A percentile compares a stretch with the other conserved stretches of the same genome.
phyloP scores from a whole-genome alignment of 1,140 invertebrate species.

The Proctacanthus coquilletti region DNA sequence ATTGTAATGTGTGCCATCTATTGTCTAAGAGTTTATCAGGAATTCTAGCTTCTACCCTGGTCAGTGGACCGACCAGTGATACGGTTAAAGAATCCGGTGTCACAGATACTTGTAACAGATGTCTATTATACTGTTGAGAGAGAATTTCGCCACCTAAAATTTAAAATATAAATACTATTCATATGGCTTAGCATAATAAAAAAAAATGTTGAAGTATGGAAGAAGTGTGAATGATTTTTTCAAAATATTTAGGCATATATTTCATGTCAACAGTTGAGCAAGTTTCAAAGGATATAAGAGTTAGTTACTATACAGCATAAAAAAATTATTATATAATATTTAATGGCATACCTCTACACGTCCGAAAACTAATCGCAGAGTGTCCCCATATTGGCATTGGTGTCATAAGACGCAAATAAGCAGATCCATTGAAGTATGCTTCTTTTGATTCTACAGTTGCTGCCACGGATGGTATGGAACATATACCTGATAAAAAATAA shows the following conservation, averaged over 20 bases:
- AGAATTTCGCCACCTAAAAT: conserved; percentile 49
- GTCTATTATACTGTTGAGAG: conserved; percentile 47
- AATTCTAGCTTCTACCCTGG: conserved; percentile 44
- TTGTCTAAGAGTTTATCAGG: conserved; percentile 55
- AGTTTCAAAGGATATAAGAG: too few species aligned
- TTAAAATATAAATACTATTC: too few species aligned
- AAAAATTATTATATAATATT: background rate
- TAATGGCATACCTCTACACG: conserved; percentile 44
- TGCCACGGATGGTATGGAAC: too few species aligned
- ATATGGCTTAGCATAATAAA: too few species aligned
- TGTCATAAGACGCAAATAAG: conserved; percentile 49
- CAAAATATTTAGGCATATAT: too few species aligned
- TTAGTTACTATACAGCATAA: too few species aligned
- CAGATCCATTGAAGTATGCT: conserved; percentile 65
- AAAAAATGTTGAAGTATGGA: too few species aligned
- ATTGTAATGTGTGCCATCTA: conserved; percentile 48
- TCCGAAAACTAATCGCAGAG: conserved; percentile 63
- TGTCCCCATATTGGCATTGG: conserved; percentile 58
- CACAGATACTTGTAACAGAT: conserved; percentile 47
- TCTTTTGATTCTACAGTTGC: conserved; percentile 39
- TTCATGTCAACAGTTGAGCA: too few species aligned
- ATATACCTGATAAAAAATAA: too few species aligned
- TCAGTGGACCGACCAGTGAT: conserved; percentile 41
- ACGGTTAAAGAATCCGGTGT: conserved; percentile 51
- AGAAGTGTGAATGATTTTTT: too few species aligned